phyloP scores from a whole-genome alignment of 2,888 invertebrate genomes.

The Tetranychus piercei region DNA sequence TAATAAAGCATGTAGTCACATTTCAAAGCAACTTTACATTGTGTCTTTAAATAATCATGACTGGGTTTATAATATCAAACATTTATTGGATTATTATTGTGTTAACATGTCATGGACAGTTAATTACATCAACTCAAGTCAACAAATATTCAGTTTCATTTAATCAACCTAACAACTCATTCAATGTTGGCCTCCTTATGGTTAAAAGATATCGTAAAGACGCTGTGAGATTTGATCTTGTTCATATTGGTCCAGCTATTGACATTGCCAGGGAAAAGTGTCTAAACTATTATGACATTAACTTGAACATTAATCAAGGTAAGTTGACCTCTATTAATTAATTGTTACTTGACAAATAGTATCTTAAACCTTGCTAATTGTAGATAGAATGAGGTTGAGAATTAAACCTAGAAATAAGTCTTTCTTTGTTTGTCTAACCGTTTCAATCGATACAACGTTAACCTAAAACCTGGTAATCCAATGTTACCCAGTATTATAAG shows the following conservation, averaged over 20 bases:
- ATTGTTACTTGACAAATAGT: background rate
- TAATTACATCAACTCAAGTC: too few relatives aligned
- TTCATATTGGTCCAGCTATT: slow-evolving; percentile 26
- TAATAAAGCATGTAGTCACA: too few relatives aligned
- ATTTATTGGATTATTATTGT: background rate
- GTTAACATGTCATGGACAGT: too few relatives aligned
- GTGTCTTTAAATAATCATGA: too few relatives aligned
- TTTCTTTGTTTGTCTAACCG: too few relatives aligned
- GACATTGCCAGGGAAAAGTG: slow-evolving; percentile 25
- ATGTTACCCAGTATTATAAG: too few relatives aligned
- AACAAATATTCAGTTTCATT: background rate
- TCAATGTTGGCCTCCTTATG: slow-evolving; percentile 25
- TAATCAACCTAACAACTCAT: background rate
- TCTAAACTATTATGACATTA: slow-evolving; percentile 13
- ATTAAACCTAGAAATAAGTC: too few relatives aligned
- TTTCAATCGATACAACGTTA: background rate
- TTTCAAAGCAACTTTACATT: too few relatives aligned
- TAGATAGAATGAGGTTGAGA: background rate
- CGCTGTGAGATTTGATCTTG: slow-evolving; percentile 25
- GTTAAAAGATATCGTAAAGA: slow-evolving; percentile 19
- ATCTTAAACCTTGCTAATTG: background rate
- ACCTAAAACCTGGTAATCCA: background rate
- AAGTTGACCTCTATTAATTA: background rate
- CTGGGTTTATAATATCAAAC: background rate
- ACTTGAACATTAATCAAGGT: background rate